A percentile compares a stretch with the other conserved stretches of the same genome.
phyloP scores from a whole-genome alignment of 2,888 invertebrate species.

The Aproaerema taeniolella region DNA sequence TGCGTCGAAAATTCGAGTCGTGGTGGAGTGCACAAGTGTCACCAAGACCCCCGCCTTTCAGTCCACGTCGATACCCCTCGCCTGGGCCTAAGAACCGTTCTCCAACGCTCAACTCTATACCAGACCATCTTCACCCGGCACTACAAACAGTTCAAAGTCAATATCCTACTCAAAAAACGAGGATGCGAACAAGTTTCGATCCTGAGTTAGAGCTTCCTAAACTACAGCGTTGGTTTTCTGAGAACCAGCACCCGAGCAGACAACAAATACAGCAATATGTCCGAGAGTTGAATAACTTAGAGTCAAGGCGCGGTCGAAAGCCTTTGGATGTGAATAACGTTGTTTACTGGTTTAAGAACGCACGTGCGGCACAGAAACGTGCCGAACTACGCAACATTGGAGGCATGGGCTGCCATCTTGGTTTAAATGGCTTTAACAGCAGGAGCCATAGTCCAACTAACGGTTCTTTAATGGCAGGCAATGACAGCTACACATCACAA shows the following conservation, averaged over 20 bases:
- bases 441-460: slow-evolving; percentile 81
- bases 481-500: slow-evolving; percentile 77
- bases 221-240: slow-evolving; percentile 96
- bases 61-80: slow-evolving; percentile 67
- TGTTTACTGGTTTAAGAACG: slow-evolving; percentile 98
- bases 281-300: slow-evolving; percentile 93
- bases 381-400: slow-evolving; percentile 86
- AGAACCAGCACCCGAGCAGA: slow-evolving; percentile 97
- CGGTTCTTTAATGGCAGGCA: slow-evolving; percentile 78
- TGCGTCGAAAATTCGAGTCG: slow-evolving; percentile 91
- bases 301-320: slow-evolving; percentile 94
- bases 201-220: slow-evolving; percentile 97
- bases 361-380: slow-evolving; percentile 95
- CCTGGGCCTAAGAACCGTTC: slow-evolving; percentile 74
- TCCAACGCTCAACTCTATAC: slow-evolving; percentile 60
- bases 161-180: slow-evolving; percentile 90
- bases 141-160: slow-evolving; percentile 86
- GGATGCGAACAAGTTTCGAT: slow-evolving; percentile 98
- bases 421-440: slow-evolving; percentile 80
- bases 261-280: slow-evolving; percentile 98
- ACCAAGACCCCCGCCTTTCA: slow-evolving; percentile 73
- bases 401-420: slow-evolving; percentile 76
- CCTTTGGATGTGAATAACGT: slow-evolving; percentile 97
- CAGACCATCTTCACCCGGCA: slow-evolving; percentile 83
- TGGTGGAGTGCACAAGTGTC: slow-evolving; percentile 91